Evolutionary conservation across 2,113 vertebrate genomes (phyloP), one percentile per base, ranked within the genome.

Genomic region (Malurus elegans): DNA sequence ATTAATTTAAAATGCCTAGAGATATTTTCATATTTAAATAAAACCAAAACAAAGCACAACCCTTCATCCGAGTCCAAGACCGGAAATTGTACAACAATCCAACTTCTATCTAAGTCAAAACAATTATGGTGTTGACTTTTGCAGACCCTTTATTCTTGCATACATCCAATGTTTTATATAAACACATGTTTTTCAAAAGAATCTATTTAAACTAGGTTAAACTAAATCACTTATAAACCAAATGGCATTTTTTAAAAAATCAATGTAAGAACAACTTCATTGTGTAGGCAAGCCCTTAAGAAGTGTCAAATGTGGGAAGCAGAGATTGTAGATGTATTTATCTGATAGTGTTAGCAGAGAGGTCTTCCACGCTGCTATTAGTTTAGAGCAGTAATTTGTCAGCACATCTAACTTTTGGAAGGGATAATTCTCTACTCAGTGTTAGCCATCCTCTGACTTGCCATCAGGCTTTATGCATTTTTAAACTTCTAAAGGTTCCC

Each of bases 301-400:
- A 95, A 62, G 79, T 93, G 91, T 94, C 88, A 94, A 80, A 93
- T 93, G 91, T 95, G 94, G 94, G 96, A 97, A 97, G 94, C 60
- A 93, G 94, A 92, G 56, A 90, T 47, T 93, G 79, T 86, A 92
- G 85, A 94, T 88, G 85, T 38, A 86, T 83, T 93, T 95, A 84
- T 88, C 88, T 78, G 75, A 78, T 92, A 90, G 75, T 86, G 79
- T 88, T 86, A 97, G 79, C 82, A 90, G 67, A 92, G 86, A 95
- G 86, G 88, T 92, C 95, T 96, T 83, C 91, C 86, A 51, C 34
- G 32, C 47, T 64, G 75, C 86, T 78, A 86, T 88, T 94, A 88
- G 57, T 85, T 94, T 65, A 78, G 72, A 96, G 70, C 16, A 66
- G 82, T 58, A 91, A 94, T 73, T 96, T 93, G 51, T 95, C 56